Evolutionary conservation across 2,888 invertebrate genomes (phyloP), one percentile per base, ranked within the genome.

Genomic region (Clusia tigrina): DNA sequence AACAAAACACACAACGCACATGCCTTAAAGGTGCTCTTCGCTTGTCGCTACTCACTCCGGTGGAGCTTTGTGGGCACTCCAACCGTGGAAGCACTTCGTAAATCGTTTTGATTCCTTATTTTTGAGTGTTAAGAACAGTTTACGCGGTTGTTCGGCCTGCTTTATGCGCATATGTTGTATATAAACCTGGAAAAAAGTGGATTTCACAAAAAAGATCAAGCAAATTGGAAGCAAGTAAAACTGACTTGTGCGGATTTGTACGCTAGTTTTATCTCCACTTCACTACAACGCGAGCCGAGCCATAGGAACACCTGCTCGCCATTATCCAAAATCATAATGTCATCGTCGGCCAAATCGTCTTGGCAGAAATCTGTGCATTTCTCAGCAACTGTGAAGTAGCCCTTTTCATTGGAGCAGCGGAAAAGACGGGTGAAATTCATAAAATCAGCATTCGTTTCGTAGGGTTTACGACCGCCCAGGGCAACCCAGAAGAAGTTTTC

Each of bases 401-500:
- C 99, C 81, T 98, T 98, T 81, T 99, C 99, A 83, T 99, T 99
- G 53, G 98, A 99, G 84, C 99, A 99, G 60, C 99, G 89, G 86
- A 99, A 99, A 42, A 99, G 87, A 55, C 99, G 87, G 1, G 96
- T 95, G 84, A 89, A 94, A 78, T 93, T 89, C 91, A 99, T 96
- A 81, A 92, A 99, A 48, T 91, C 91, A 0, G 96, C 95, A 78
- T 94, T 91, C 3, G 87, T 88, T 63, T 97, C 97, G 81, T 96
- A 95, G 0, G 91, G 89, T 82, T 95, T 96, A 75, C 90, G 91
- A 0, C 96, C 97, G 60, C 95, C 94, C 26, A 97, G 86, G n/a
- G 91, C 96, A 51, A 96, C 91, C 98, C 98, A 98, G 86, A 98
- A 98, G 87, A 98, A 98, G 81, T 97, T 97, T 79, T 98, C 97